phyloP scores from a whole-genome alignment of 2,113 vertebrate species.

The Anas platyrhynchos region DNA sequence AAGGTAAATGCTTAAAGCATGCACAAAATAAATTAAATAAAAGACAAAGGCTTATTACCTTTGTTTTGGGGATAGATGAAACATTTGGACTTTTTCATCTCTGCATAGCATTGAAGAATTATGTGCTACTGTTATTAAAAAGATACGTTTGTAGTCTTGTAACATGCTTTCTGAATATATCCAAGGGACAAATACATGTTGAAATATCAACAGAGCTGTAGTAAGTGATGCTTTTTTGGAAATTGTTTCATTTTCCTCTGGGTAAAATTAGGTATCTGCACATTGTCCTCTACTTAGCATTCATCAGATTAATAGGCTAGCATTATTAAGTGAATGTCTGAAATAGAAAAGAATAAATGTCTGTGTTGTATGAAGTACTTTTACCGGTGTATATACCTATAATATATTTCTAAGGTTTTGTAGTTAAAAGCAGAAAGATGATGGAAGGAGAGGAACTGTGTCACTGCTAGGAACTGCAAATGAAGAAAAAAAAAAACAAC shows the following conservation, averaged over 20 bases:
- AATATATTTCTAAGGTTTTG: constrained; percentile 35
- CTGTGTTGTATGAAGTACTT: constrained; percentile 44
- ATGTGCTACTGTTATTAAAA: constrained; percentile 71
- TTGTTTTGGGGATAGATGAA: constrained; percentile 72
- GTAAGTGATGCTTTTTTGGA: constrained; percentile 73
- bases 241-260: constrained; percentile 74
- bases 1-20: constrained; percentile 80
- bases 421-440: not conserved
- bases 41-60: constrained; percentile 78
- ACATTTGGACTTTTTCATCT: constrained; percentile 66
- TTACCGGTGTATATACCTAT: constrained; percentile 16
- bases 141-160: constrained; percentile 68
- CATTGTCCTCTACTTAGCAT: constrained; percentile 60
- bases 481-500: not conserved
- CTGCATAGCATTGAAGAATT: constrained; percentile 67
- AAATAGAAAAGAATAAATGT: constrained; percentile 50
- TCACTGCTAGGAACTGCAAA: not conserved
- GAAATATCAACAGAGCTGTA: constrained; percentile 75
- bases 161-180: constrained; percentile 70
- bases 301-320: constrained; percentile 69
- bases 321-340: constrained; percentile 72
- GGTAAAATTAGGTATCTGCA: constrained; percentile 64
- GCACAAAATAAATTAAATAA: not conserved
- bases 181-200: constrained; percentile 75
- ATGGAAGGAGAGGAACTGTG: not conserved